Evolutionary conservation across 2,113 vertebrate genomes (phyloP).

Genomic region (Ochotona princeps): DNA sequence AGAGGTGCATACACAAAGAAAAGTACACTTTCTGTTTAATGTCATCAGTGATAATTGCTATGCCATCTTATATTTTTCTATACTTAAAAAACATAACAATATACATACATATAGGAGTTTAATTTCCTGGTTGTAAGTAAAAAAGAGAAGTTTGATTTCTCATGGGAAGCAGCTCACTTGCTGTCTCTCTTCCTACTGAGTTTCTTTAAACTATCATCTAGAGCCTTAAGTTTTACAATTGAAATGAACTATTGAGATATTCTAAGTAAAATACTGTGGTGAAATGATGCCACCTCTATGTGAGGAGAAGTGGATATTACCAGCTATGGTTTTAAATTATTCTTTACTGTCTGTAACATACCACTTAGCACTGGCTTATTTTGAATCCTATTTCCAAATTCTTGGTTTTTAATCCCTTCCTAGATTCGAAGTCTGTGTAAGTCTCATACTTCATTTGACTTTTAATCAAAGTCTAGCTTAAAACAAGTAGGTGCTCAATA

Average conservation of each 20-base stretch:
- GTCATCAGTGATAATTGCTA: neutral
- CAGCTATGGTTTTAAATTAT: neutral
- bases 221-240: neutral
- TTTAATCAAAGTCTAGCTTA: neutral
- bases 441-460: neutral
- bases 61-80: neutral
- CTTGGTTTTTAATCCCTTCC: constrained; percentile 31
- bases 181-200: neutral
- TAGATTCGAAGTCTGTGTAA: neutral
- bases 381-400: neutral
- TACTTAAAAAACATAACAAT: neutral
- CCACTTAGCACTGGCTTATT: neutral
- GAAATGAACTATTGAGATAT: neutral
- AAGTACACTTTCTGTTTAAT: neutral
- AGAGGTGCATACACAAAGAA: neutral
- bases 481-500: constrained; percentile 16
- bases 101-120: neutral
- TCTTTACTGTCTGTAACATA: neutral
- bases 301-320: neutral
- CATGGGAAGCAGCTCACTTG: neutral
- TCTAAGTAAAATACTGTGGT: constrained; percentile 6
- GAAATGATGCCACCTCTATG: constrained; percentile 8
- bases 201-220: constrained; percentile 2
- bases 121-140: neutral
- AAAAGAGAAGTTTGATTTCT: neutral